Percentiles rank a stretch among this genome's conserved stretches.
These are phyloP conservation scores for Hozukius guyotensis DNA, from an alignment of 2,797 vertebrate genomes.

Conservation along the genomic window DNA sequence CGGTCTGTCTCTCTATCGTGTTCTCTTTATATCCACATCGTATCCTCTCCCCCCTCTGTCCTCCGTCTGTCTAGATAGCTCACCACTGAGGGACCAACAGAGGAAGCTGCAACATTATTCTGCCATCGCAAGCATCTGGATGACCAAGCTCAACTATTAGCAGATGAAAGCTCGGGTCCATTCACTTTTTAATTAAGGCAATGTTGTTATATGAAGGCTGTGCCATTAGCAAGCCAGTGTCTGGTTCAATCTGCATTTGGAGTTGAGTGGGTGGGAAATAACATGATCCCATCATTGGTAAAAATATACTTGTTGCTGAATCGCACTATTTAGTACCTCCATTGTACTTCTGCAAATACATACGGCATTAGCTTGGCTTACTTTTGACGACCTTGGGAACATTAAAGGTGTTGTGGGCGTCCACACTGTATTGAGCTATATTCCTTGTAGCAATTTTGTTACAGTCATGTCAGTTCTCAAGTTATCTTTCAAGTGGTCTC, in stretches of 20 bases:
- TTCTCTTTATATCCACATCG: slow-evolving; percentile 13
- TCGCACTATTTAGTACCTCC: not conserved
- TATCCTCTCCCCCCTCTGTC: not conserved
- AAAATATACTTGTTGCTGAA: not conserved
- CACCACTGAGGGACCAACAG: slow-evolving; percentile 37
- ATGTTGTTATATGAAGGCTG: slow-evolving; percentile 22
- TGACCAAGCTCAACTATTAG: not conserved
- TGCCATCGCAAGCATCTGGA: not conserved
- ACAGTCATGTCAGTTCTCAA: not conserved
- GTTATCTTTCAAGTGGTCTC: not conserved
- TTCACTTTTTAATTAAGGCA: slow-evolving; percentile 45
- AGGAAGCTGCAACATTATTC: slow-evolving; percentile 11
- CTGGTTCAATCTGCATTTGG: slow-evolving; percentile 24
- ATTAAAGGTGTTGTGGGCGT: not conserved
- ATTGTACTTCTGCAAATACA: not conserved
- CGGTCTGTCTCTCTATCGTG: slow-evolving; percentile 5
- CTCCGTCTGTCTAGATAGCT: not conserved
- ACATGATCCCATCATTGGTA: slow-evolving; percentile 14
- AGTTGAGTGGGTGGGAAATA: slow-evolving; percentile 21
- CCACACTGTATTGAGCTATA: too few relatives aligned
- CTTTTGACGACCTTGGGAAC: too few relatives aligned
- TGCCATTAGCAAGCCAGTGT: slow-evolving; percentile 12
- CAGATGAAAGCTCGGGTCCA: slow-evolving; percentile 19
- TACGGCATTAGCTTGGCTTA: not conserved
- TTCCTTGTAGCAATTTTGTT: not conserved